Conservation (phyloP, 2,113 vertebrate species). For the Poecile atricapillus region DNA sequence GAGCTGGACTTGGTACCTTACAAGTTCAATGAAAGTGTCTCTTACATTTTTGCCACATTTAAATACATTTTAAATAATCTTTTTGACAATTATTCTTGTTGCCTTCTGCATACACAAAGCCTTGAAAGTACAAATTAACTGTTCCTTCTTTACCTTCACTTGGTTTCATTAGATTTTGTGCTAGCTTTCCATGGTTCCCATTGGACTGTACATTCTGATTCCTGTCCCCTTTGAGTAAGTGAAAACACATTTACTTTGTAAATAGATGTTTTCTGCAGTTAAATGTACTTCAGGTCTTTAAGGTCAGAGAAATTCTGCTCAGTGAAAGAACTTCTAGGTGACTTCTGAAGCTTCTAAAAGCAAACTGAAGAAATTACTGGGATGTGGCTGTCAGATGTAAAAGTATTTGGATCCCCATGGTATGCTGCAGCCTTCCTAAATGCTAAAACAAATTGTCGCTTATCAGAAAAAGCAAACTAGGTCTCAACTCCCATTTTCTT, state of each 20-base stretch:
- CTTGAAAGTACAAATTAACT: not conserved
- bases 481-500: not conserved
- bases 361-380: not conserved
- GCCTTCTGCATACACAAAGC: not conserved
- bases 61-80: not conserved
- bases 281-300: not conserved
- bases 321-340: not conserved
- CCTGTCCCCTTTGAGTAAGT: not conserved
- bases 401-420: not conserved
- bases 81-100: not conserved
- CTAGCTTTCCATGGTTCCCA: not conserved
- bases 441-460: not conserved
- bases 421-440: not conserved
- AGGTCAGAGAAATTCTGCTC: not conserved
- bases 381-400: not conserved
- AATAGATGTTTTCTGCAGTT: not conserved
- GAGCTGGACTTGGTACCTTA: not conserved
- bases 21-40: not conserved
- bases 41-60: not conserved
- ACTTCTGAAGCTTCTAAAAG: not conserved
- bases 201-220: not conserved
- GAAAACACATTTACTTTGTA: not conserved
- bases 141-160: constrained; percentile 2
- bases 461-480: not conserved
- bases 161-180: constrained; percentile 6